A percentile compares a stretch with the other conserved stretches of the same genome.
phyloP scores from a whole-genome alignment of 2,888 invertebrate species.

The Andrena praecox region DNA sequence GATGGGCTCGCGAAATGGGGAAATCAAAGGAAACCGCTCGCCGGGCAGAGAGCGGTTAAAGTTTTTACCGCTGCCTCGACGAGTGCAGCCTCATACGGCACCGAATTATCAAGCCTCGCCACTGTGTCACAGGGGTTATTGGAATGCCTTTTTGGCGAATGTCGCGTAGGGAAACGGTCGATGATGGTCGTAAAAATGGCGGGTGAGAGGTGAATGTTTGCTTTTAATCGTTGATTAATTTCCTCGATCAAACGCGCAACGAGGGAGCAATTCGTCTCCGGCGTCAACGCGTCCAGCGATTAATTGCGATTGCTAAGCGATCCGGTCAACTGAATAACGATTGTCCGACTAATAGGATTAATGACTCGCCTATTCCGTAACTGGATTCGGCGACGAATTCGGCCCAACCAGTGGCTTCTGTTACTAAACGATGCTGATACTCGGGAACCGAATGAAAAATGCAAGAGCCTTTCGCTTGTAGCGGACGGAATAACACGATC shows the following conservation, averaged over 20 bases:
- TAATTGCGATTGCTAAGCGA: slow-evolving; percentile 51
- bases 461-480: background rate
- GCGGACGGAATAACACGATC: background rate
- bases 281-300: slow-evolving; percentile 51
- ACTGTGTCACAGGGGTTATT: background rate
- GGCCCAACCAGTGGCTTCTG: background rate
- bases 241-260: slow-evolving; percentile 52
- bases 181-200: background rate
- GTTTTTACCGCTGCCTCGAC: too few relatives aligned
- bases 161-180: background rate
- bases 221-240: slow-evolving; percentile 62
- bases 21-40: background rate
- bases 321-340: slow-evolving; percentile 48
- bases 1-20: background rate
- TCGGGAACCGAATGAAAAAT: background rate
- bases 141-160: background rate
- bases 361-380: slow-evolving; percentile 34
- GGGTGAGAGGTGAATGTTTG: background rate
- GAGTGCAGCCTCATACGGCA: too few relatives aligned
- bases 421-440: background rate
- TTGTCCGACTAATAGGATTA: slow-evolving; percentile 54
- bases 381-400: slow-evolving; percentile 1
- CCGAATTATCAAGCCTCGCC: background rate
- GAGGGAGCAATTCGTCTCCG: slow-evolving; percentile 42
- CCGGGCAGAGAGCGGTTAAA: background rate